These are phyloP conservation scores for Drosophila burlai DNA, from an alignment of 1,140 invertebrate genomes.

Conservation along the genomic window DNA sequence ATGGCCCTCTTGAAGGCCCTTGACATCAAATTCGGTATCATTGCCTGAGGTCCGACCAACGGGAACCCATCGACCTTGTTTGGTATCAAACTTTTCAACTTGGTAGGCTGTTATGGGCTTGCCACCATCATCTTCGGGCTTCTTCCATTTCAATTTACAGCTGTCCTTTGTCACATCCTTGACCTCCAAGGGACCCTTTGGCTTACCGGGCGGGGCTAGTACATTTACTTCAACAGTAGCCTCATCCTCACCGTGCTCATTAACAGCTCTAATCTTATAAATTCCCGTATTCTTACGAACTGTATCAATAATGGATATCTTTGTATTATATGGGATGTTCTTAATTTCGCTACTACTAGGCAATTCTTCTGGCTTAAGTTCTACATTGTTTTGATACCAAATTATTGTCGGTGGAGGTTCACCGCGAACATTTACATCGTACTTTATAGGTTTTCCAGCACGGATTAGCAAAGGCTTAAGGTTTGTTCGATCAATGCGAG, in stretches of 20 bases:
- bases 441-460: conserved; percentile 96
- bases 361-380: conserved; percentile 86
- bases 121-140: conserved; percentile 99
- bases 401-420: conserved; percentile 97
- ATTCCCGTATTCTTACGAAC: conserved; percentile 93
- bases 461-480: conserved; percentile 95
- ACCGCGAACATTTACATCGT: conserved; percentile 96
- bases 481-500: conserved; percentile 98
- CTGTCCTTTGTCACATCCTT: conserved; percentile 94
- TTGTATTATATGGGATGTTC: conserved; percentile 97
- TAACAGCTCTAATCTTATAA: conserved; percentile 96
- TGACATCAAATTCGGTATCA: conserved; percentile 95
- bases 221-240: conserved; percentile 97
- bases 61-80: conserved; percentile 96
- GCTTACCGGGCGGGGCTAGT: conserved; percentile 93
- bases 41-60: conserved; percentile 91
- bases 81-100: conserved; percentile 98
- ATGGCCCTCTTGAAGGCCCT: conserved; percentile 96
- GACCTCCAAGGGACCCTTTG: conserved; percentile 96
- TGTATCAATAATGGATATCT: conserved; percentile 94
- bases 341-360: conserved; percentile 92
- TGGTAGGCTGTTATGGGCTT: conserved; percentile 97
- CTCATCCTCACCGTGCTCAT: conserved; percentile 96
- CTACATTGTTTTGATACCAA: conserved; percentile 89
- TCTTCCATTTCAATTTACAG: conserved; percentile 98